Conservation (phyloP, 2,888 invertebrate species). For the Neoitamus cyanurus region DNA sequence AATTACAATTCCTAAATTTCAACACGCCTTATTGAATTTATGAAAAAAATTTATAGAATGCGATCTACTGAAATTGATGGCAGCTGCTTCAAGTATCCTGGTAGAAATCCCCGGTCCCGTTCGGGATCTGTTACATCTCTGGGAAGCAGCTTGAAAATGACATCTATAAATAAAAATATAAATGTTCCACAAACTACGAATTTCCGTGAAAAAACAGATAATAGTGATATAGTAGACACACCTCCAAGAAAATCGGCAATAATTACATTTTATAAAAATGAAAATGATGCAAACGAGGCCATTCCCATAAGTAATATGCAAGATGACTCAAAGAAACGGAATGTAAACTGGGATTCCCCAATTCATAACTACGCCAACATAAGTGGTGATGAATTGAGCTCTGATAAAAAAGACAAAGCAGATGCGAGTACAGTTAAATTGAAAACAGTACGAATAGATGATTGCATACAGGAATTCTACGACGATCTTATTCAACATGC, state of each 20-base stretch:
- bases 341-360: constrained; percentile 66
- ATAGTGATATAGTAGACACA: not conserved
- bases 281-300: constrained; percentile 32
- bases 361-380: constrained; percentile 61
- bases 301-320: not conserved
- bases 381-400: constrained; percentile 55
- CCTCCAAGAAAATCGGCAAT: not conserved
- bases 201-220: not conserved
- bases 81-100: not conserved
- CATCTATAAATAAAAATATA: not conserved
- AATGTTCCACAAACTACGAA: not conserved
- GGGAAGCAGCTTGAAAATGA: not conserved
- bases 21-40: not conserved
- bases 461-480: constrained; percentile 54
- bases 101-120: not conserved
- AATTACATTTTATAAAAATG: not conserved
- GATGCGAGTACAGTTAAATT: not conserved
- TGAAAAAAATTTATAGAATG: constrained; percentile 29
- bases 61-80: constrained; percentile 20
- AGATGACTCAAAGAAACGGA: constrained; percentile 60
- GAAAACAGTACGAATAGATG: constrained; percentile 6
- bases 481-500: constrained; percentile 55
- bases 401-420: not conserved
- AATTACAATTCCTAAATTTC: no score
- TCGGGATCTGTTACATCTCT: not conserved